Conservation (phyloP, 2,113 vertebrate genomes). For the Electrona antarctica region DNA sequence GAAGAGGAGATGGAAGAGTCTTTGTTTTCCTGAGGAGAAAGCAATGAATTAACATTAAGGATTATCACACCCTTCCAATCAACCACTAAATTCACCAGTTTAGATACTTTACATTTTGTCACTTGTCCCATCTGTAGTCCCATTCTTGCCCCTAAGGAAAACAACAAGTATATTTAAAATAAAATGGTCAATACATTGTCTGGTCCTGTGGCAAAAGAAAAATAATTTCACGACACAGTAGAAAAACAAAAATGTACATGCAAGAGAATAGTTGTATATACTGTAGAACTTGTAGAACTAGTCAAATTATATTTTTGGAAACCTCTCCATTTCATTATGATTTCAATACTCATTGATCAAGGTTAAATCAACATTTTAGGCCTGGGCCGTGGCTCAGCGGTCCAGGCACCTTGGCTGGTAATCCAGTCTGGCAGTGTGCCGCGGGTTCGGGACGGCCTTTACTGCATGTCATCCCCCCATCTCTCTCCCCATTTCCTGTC, state of each 20-base stretch:
- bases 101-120: slow-evolving; percentile 73
- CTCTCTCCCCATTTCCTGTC: too few species aligned
- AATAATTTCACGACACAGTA: slow-evolving; percentile 14
- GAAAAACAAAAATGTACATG: slow-evolving; percentile 20
- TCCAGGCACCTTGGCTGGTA: too few species aligned
- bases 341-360: slow-evolving; percentile 1
- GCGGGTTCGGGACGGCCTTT: too few species aligned
- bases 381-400: too few species aligned
- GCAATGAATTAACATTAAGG: slow-evolving; percentile 68
- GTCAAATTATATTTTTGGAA: not conserved
- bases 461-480: too few species aligned
- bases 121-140: slow-evolving; percentile 67
- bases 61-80: slow-evolving; percentile 53
- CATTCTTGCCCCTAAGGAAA: slow-evolving; percentile 62
- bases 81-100: slow-evolving; percentile 36
- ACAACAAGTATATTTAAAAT: slow-evolving; percentile 71
- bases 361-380: not conserved
- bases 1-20: slow-evolving; percentile 48
- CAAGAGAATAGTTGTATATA: not conserved
- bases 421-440: too few species aligned
- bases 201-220: not conserved
- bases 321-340: slow-evolving; percentile 4
- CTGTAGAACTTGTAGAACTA: not conserved
- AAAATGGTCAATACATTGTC: slow-evolving; percentile 15
- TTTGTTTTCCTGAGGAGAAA: slow-evolving; percentile 67